These are phyloP conservation scores for Pseudonaja textilis DNA, from an alignment of 2,113 vertebrate genomes.

Conservation along the genomic window DNA sequence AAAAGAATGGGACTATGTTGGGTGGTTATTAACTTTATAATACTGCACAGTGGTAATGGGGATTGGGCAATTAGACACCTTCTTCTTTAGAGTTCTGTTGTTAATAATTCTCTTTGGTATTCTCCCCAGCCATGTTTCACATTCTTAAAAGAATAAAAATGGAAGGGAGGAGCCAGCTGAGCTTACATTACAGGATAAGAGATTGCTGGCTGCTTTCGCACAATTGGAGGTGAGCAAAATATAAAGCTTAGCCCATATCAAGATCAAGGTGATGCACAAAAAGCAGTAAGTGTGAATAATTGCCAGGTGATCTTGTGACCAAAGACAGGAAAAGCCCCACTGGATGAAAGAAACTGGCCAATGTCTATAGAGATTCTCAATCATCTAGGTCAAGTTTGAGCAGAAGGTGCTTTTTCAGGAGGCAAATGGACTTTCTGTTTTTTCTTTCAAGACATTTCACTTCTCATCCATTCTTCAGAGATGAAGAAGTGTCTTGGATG, in stretches of 20 bases:
- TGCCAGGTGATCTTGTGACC: constrained; percentile 54
- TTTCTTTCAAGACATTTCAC: too few relatives aligned
- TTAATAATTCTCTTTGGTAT: background rate
- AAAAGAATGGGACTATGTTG: background rate
- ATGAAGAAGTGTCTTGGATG: too few relatives aligned
- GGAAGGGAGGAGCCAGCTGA: constrained; percentile 34
- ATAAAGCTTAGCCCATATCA: constrained; percentile 52
- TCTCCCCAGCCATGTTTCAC: constrained; percentile 18
- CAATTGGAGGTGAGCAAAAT: constrained; percentile 49
- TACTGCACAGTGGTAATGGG: constrained; percentile 10
- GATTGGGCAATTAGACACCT: constrained; percentile 12
- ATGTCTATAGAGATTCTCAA: background rate
- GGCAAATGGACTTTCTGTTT: too few relatives aligned
- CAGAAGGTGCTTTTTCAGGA: too few relatives aligned
- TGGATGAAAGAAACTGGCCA: constrained; percentile 51
- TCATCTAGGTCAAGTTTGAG: too few relatives aligned
- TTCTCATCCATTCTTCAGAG: too few relatives aligned
- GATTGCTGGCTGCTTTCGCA: constrained; percentile 58
- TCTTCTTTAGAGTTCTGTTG: constrained; percentile 10
- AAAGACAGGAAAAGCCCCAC: constrained; percentile 23
- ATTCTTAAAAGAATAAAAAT: constrained; percentile 26
- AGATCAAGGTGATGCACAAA: constrained; percentile 54
- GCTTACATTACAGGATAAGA: constrained; percentile 52
- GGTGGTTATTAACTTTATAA: background rate
- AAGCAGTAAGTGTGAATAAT: constrained; percentile 59